Conservation (phyloP, 2,113 vertebrate genomes). For the Nothobranchius kuhntae region DNA sequence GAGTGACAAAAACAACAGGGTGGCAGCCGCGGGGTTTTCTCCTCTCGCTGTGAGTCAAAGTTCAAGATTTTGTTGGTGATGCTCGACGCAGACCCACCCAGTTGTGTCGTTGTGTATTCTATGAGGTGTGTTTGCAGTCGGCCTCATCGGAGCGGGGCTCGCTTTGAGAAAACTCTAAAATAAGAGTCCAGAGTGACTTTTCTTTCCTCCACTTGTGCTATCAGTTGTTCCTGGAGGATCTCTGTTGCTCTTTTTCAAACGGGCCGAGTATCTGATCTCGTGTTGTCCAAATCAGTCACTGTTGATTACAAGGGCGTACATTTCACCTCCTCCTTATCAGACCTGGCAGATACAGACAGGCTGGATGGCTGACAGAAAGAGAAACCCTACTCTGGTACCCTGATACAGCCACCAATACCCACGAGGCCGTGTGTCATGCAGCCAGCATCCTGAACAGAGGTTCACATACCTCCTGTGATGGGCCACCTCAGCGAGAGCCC, state of each 20-base stretch:
- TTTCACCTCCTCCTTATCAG: conserved; percentile 44
- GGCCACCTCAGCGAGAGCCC: conserved; percentile 57
- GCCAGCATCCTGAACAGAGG: conserved; percentile 40
- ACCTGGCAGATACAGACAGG: conserved; percentile 27
- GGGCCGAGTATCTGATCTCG: conserved; percentile 31
- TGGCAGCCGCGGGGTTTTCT: conserved; percentile 61
- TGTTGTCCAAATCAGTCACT: conserved; percentile 27
- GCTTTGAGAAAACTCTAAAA: neutral
- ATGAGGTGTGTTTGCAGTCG: conserved; percentile 3
- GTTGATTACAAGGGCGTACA: conserved; percentile 37
- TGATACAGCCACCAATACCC: conserved; percentile 76
- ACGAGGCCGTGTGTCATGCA: conserved; percentile 62
- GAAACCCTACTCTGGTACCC: conserved; percentile 64
- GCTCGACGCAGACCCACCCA: conserved; percentile 19
- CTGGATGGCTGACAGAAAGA: conserved; percentile 44
- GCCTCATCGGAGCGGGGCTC: neutral
- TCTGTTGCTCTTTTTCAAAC: conserved; percentile 23
- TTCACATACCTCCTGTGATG: conserved; percentile 62
- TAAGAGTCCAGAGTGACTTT: neutral
- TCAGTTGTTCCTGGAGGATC: conserved; percentile 10
- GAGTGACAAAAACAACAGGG: conserved; percentile 67
- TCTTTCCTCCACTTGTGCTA: neutral
- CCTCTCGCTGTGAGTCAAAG: conserved; percentile 62
- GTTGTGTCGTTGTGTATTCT: neutral
- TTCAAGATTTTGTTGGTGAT: conserved; percentile 54